Evolutionary conservation across 2,113 vertebrate genomes (phyloP).

Genomic region (Ciconia maguari): DNA sequence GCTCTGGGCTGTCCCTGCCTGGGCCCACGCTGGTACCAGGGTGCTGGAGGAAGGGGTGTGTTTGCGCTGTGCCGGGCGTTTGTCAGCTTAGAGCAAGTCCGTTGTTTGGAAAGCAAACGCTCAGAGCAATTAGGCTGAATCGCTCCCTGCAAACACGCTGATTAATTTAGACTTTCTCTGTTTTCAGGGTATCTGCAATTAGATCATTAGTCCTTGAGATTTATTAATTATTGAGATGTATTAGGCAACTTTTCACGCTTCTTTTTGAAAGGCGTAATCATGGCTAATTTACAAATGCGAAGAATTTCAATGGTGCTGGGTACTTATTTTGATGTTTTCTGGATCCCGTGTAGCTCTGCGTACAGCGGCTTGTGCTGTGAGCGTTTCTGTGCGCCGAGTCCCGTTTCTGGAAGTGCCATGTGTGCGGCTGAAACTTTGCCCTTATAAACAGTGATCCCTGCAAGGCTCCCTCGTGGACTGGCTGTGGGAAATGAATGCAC

Average conservation of each 20-base stretch:
- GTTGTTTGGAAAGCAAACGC: slow-evolving; percentile 46
- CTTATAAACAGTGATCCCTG: neutral
- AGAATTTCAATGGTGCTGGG: neutral
- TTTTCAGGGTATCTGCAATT: slow-evolving; percentile 57
- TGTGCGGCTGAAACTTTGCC: neutral
- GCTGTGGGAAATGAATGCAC: neutral
- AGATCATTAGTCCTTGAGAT: slow-evolving; percentile 59
- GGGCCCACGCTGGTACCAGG: neutral
- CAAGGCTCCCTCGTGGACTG: neutral
- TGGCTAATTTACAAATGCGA: slow-evolving; percentile 7
- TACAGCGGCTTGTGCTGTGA: neutral
- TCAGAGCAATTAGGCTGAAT: slow-evolving; percentile 54
- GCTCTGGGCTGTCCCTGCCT: neutral
- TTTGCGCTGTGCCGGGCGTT: neutral
- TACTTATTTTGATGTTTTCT: neutral
- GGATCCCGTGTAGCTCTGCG: neutral
- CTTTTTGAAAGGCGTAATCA: slow-evolving; percentile 32
- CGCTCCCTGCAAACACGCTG: neutral
- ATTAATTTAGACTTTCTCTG: slow-evolving; percentile 39
- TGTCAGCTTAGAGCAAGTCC: slow-evolving; percentile 17
- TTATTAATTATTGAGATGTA: slow-evolving; percentile 60
- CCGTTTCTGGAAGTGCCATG: neutral
- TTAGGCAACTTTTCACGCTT: slow-evolving; percentile 31
- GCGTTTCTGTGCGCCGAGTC: neutral
- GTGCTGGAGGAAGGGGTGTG: neutral